Evolutionary conservation across 2,113 vertebrate species (phyloP), one percentile per base, ranked within the genome.

Genomic region (Apeltes quadracus): DNA sequence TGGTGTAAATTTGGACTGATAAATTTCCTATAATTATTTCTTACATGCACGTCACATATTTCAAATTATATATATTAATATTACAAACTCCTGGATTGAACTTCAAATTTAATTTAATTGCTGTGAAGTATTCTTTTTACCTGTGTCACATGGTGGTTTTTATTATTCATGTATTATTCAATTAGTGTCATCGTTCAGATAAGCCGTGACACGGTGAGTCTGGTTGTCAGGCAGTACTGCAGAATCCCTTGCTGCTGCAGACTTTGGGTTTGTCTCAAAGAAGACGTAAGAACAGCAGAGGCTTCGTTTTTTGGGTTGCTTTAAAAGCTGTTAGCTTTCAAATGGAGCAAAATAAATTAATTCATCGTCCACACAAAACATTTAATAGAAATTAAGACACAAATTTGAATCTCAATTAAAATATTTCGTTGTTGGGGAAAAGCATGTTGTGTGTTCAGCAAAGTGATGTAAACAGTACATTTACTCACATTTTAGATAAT

Each of bases 401-500:
- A 54, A 57, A 81, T 73, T 66, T 73, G 63, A 75, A 72, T 77
- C 58, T 43, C 38, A 73, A 79, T 58, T 54, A 27, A 62, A 32
- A 69, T 27, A n/a, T 22, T 41, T 48, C 46, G 27, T 48, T 59
- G 43, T 57, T 32, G 38, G 10, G 44, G 41, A 69, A 57, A 61
- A 63, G 58, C 58, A 36, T 36, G 14, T 27, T 56, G 29, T 86
- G 77, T 80, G 58, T 41, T 64, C 39, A 78, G 48, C 38, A 73
- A 75, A 65, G 38, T 48, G 71, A 83, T 72, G 79, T 61, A 81
- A 81, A 79, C 63, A 67, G 58, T 70, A 69, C 70, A 61, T 86
- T 84, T 86, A 56, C 66, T 72, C 65, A 50, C 75, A 82, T 81
- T 66, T 68, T 50, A 76, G 50, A 70, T 46, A 41, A 48, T 2